Percentiles rank a stretch among this genome's conserved stretches.
These are phyloP conservation scores for Eupithecia vulgata DNA, from an alignment of 2,888 invertebrate genomes.

Conservation along the genomic window DNA sequence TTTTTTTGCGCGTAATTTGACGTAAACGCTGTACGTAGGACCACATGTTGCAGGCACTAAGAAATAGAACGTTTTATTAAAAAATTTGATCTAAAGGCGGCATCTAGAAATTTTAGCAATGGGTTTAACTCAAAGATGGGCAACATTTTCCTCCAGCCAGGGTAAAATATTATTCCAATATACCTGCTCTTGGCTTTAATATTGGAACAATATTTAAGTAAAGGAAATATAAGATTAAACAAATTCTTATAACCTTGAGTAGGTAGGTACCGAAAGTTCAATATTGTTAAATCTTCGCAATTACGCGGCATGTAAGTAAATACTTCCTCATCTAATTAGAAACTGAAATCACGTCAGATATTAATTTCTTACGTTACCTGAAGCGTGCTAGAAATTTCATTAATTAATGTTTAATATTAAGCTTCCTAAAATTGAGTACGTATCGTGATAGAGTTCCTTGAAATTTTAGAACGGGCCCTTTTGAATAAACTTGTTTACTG, in stretches of 20 bases:
- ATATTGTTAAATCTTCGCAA: constrained; percentile 1
- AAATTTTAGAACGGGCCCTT: not conserved
- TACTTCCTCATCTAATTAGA: constrained; percentile 16
- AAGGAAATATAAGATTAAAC: not conserved
- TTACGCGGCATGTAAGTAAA: constrained; percentile 10
- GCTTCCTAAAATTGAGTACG: not conserved
- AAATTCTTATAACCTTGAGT: not conserved
- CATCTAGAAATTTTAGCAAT: no score
- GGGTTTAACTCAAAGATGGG: no score
- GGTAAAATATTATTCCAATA: no score
- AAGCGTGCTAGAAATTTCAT: constrained; percentile 7
- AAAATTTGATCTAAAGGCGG: no score
- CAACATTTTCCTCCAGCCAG: no score
- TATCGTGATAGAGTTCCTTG: not conserved
- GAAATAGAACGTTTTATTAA: no score
- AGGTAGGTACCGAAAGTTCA: not conserved
- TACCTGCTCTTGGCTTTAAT: no score
- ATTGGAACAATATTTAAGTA: not conserved
- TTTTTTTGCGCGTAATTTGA: no score
- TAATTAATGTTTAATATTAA: constrained; percentile 7
- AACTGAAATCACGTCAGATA: constrained; percentile 5
- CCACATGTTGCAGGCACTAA: no score
- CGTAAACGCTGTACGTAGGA: no score
- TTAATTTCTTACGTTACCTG: constrained; percentile 13
- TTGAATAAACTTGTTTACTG: not conserved